Percentiles rank a stretch among this genome's conserved stretches.
Conservation (phyloP, 2,113 vertebrate genomes). For the Heterochromis multidens region DNA sequence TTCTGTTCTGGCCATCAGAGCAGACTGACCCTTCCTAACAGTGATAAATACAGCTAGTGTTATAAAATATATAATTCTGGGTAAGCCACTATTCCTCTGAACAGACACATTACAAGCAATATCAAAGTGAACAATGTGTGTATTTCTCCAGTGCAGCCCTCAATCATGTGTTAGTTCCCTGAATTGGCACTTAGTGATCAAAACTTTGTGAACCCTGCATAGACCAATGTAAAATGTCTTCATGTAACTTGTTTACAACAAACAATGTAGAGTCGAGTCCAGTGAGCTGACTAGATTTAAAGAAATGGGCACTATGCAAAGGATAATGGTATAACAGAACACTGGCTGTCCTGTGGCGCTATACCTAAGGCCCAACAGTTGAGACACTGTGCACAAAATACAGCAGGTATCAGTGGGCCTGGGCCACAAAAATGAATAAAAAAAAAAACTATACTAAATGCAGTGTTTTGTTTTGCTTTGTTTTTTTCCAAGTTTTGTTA, state of each 20-base stretch:
- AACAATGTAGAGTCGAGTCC: background rate
- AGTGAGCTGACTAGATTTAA: background rate
- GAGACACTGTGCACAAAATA: background rate
- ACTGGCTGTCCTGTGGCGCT: background rate
- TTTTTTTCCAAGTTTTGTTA: background rate
- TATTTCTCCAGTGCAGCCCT: too few relatives aligned
- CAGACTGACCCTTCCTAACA: too few relatives aligned
- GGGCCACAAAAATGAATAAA: background rate
- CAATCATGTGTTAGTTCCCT: too few relatives aligned
- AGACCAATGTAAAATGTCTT: background rate
- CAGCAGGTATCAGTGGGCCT: too few relatives aligned
- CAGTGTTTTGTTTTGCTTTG: background rate
- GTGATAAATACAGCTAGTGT: too few relatives aligned
- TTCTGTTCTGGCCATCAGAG: too few relatives aligned
- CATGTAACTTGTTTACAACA: background rate
- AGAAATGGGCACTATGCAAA: background rate
- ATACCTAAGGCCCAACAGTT: background rate
- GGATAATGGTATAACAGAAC: background rate
- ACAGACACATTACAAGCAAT: background rate
- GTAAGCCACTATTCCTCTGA: background rate
- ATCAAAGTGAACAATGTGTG: background rate
- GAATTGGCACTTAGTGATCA: background rate
- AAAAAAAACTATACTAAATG: background rate
- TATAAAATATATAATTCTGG: too few relatives aligned
- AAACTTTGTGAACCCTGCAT: background rate